Conservation (phyloP, 2,888 invertebrate genomes). For the Scaptomyza tumidula region DNA sequence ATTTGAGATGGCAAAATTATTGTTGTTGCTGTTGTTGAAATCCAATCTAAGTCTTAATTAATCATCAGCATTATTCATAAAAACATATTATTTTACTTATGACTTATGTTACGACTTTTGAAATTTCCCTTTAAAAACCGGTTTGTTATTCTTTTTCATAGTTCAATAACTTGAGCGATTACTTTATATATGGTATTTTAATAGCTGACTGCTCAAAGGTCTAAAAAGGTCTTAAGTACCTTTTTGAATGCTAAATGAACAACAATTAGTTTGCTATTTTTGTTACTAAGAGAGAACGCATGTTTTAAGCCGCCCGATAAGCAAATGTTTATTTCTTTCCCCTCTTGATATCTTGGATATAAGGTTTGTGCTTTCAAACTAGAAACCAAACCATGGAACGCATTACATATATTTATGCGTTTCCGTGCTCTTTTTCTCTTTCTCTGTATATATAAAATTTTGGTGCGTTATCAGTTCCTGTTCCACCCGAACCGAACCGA, state of each 20-base stretch:
- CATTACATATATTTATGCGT: conserved; percentile 6
- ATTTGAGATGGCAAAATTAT: no score
- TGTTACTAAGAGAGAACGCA: no score
- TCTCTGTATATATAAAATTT: conserved; percentile 3
- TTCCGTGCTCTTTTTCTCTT: conserved; percentile 25
- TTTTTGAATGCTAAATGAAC: not conserved
- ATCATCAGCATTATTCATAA: no score
- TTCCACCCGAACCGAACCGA: no score
- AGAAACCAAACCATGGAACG: not conserved
- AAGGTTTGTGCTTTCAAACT: not conserved
- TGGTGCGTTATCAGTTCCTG: conserved; percentile 9
- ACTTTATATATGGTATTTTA: conserved; percentile 1
- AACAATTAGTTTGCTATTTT: not conserved
- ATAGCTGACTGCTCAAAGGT: not conserved
- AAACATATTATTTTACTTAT: no score
- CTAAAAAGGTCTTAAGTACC: not conserved
- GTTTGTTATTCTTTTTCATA: no score
- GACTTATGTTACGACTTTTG: no score
- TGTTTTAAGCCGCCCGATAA: conserved; percentile 10
- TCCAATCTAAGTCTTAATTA: no score
- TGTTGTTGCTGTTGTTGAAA: no score
- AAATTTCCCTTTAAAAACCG: no score
- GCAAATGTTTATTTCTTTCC: conserved; percentile 4
- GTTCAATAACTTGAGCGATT: no score
- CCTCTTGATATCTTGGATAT: not conserved